Evolutionary conservation across 2,888 invertebrate genomes (phyloP), one percentile per base, ranked within the genome.

Genomic region (Eupithecia pulchellata): DNA sequence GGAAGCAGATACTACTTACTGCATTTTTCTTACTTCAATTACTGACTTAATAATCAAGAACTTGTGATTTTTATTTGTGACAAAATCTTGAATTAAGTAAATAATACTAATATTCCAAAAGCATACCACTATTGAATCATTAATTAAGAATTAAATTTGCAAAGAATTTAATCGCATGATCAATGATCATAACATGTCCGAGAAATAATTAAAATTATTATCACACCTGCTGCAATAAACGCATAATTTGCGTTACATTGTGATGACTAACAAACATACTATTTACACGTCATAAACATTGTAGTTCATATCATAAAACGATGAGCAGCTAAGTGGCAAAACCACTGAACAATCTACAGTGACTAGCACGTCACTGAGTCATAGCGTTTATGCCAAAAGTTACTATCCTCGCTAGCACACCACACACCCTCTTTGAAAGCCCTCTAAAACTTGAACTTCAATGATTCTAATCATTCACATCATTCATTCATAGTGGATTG

Each of bases 201-300:
- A 60, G 20, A 32, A 25, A 42, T 66, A 64, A 66, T 72, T 72
- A 58, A 65, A 61, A 73, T 69, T 72, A 66, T 68, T 52, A 66
- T 69, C 72, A 65, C 69, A 66, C 66, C 65, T 52, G 64, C 69
- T 57, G 64, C 62, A 64, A 65, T 69, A 67, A 67, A 58, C 61
- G 69, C 69, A 69, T 66, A 67, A 69, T 60, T 69, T 67, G 67
- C 72, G 55, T 64, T 61, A 34, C 61, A 71, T 64, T 70, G 66
- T 52, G 61, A 72, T 67, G 66, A 66, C 61, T 69, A 60, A 34
- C 66, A 52, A 60, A 63, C 34, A 58, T 32, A 66, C 20, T 60
- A 39, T 25, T 29, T 17, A 57, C 57, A 57, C 61, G 34, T 61
- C 42, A 47, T 47, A 47, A 47, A 34, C 13, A 36, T 36, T 34